Evolutionary conservation across 2,888 invertebrate species (phyloP), one percentile per base, ranked within the genome.

Genomic region (Phragmatobia fuliginosa): DNA sequence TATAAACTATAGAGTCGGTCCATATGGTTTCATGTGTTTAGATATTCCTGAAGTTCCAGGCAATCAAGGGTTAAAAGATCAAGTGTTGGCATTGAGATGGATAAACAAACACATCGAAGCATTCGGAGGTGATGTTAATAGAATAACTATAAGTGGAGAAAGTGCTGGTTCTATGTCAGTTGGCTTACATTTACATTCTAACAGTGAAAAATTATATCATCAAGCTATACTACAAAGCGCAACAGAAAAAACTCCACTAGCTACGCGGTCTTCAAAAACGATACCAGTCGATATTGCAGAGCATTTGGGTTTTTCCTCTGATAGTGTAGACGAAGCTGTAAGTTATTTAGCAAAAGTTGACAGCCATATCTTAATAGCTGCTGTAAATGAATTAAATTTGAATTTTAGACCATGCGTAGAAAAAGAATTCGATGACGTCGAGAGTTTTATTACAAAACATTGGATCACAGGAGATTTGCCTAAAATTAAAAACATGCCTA

Each of bases 51-150:
- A 79, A 21, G 83, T 89, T 14, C 87, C 91, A 7, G 87, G 87
- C 0, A 89, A 89, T 38, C 90, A 91, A 56, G 92, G 92, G 0
- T 70, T 93, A 49, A 92, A 92, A 72, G 93, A 93, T 72, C 92
- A 92, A 73, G 76, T 87, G 0, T 65, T 81, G 11, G 92, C 91
- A 14, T 64, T 93, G 5, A 85, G 83, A 63, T 93, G 93, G 93
- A 74, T 93, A 0, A 87, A 81, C 62, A 79, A 83, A 0, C 89
- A 93, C 73, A 92, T 93, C 8, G 81, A 64, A 1, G 80, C 83
- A 0, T 93, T 93, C 68, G 92, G 92, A 16, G 93, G 93, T 4
- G 87, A 92, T 67, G 64, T 81, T 1, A 64, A 73, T 4, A 81
- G 87, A 70, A 81, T 93, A 0, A 93, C 93, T 0, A 85, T 92